phyloP scores from a whole-genome alignment of 1,140 invertebrate genomes.

The Heliconius hewitsoni region DNA sequence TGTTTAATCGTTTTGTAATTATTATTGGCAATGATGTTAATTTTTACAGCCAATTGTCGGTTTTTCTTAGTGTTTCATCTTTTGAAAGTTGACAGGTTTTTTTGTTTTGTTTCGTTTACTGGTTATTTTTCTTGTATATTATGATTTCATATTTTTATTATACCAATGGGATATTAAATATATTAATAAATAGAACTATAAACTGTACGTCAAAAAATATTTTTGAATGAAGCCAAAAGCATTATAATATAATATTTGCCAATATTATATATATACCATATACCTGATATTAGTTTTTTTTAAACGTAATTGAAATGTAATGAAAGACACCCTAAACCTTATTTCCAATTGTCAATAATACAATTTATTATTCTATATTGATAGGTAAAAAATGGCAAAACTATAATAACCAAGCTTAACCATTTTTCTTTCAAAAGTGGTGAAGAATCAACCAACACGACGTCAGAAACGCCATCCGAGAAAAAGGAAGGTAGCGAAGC shows the following conservation, averaged over 20 bases:
- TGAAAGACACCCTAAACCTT: too few relatives aligned
- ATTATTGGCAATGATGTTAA: not conserved
- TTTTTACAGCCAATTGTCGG: not conserved
- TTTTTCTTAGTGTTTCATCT: not conserved
- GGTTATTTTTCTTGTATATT: not conserved
- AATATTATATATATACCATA: too few relatives aligned
- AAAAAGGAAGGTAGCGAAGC: constrained; percentile 67
- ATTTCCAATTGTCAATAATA: too few relatives aligned
- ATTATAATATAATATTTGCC: too few relatives aligned
- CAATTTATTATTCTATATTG: too few relatives aligned
- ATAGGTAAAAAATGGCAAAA: too few relatives aligned
- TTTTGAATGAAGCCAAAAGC: not conserved
- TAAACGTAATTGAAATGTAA: too few relatives aligned
- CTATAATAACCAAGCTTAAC: not conserved
- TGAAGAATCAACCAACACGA: constrained; percentile 62
- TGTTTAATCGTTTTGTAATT: not conserved
- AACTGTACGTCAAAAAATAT: not conserved
- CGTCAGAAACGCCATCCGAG: constrained; percentile 62
- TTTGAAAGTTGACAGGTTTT: not conserved
- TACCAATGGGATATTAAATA: too few relatives aligned
- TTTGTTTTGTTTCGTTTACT: not conserved
- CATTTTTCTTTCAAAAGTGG: constrained; percentile 45
- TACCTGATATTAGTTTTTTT: too few relatives aligned
- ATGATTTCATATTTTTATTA: too few relatives aligned
- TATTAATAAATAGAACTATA: too few relatives aligned